Percentiles rank a stretch among this genome's conserved stretches.
phyloP scores from a whole-genome alignment of 1,140 invertebrate species.

The Philopotamus ludificatus region DNA sequence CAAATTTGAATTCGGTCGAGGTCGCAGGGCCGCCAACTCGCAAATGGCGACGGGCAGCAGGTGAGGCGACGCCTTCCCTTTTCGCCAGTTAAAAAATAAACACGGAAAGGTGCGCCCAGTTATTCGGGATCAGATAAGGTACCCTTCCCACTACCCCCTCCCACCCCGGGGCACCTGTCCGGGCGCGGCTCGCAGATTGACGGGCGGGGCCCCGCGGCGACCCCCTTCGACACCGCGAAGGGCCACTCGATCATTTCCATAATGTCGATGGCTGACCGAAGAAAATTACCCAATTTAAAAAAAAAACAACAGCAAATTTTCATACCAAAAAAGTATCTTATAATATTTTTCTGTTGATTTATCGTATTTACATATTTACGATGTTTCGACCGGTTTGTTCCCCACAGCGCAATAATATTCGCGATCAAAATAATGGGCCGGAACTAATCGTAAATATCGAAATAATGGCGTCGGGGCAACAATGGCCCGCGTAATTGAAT shows the following conservation, averaged over 20 bases:
- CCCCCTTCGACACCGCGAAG: neutral
- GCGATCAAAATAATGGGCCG: neutral
- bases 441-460: neutral
- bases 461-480: constrained; percentile 1
- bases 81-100: neutral
- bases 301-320: too few species aligned
- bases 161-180: constrained; percentile 5
- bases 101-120: neutral
- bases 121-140: neutral
- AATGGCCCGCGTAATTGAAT: neutral
- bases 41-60: constrained; percentile 3
- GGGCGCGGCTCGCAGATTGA: neutral
- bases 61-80: constrained; percentile 1
- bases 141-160: neutral
- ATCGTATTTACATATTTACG: neutral
- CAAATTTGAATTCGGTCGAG: too few species aligned
- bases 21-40: neutral
- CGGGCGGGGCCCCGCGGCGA: neutral
- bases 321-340: too few species aligned
- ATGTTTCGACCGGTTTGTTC: too few species aligned
- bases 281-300: too few species aligned
- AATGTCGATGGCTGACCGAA: neutral
- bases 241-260: neutral
- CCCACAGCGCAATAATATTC: neutral
- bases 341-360: too few species aligned